phyloP scores from a whole-genome alignment of 2,113 vertebrate species.

The Machaerirhynchus nigripectus region DNA sequence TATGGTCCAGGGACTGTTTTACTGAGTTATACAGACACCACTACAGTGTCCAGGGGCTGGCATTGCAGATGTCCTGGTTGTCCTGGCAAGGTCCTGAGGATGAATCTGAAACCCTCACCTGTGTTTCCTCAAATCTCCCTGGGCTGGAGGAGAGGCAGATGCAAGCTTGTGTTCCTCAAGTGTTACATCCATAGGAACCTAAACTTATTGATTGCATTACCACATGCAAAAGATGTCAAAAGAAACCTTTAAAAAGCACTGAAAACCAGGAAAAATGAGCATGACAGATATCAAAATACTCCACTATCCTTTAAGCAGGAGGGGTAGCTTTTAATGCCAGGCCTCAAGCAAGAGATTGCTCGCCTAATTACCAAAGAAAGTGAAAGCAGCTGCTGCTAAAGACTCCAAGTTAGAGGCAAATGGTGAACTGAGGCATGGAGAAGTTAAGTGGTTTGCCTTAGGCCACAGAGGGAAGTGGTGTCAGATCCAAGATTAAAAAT shows the following conservation, averaged over 20 bases:
- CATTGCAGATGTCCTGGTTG: not conserved
- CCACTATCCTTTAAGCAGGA: not conserved
- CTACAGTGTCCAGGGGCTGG: not conserved
- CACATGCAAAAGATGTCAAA: not conserved
- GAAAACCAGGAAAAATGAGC: not conserved
- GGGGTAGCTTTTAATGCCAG: not conserved
- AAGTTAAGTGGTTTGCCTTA: slow-evolving; percentile 51
- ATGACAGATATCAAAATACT: not conserved
- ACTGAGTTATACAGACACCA: not conserved
- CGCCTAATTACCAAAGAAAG: slow-evolving; percentile 42
- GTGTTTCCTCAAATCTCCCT: not conserved
- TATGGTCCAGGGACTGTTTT: not conserved
- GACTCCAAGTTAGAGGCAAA: slow-evolving; percentile 12
- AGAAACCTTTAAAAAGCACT: not conserved
- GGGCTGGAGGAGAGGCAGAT: not conserved
- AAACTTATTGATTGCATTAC: not conserved
- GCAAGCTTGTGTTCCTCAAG: rapidly evolving
- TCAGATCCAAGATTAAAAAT: slow-evolving; percentile 36
- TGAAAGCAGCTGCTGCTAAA: slow-evolving; percentile 42
- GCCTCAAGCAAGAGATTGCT: slow-evolving; percentile 4
- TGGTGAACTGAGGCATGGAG: slow-evolving; percentile 41
- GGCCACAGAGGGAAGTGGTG: not conserved
- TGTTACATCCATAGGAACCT: not conserved
- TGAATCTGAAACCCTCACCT: not conserved
- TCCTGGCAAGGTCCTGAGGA: not conserved